A percentile compares a stretch with the other conserved stretches of the same genome.
These are phyloP conservation scores for Holotrichia oblita DNA, from an alignment of 1,140 invertebrate species.

Conservation along the genomic window DNA sequence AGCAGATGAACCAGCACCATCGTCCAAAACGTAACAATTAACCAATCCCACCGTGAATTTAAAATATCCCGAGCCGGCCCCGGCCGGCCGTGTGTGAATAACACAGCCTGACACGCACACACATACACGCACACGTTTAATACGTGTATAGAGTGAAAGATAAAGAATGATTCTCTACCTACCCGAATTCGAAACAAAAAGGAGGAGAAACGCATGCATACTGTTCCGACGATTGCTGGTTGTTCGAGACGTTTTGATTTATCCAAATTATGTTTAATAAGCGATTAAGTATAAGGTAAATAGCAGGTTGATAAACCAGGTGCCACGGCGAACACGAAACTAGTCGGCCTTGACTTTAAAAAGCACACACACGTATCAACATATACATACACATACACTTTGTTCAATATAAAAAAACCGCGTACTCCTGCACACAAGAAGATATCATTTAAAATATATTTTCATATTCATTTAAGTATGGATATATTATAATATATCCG, in stretches of 20 bases:
- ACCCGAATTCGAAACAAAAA: slow-evolving; percentile 24
- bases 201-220: neutral
- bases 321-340: slow-evolving; percentile 33
- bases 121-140: neutral
- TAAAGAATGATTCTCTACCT: neutral
- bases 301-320: slow-evolving; percentile 46
- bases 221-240: neutral
- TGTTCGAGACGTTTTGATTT: slow-evolving; percentile 44
- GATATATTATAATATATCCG: slow-evolving; percentile 10
- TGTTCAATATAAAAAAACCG: no score
- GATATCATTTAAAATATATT: slow-evolving; percentile 17
- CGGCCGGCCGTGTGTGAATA: slow-evolving; percentile 3
- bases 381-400: slow-evolving; percentile 19
- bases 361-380: slow-evolving; percentile 24
- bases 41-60: slow-evolving; percentile 28
- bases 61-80: slow-evolving; percentile 11
- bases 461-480: no score
- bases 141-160: neutral
- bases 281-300: slow-evolving; percentile 46
- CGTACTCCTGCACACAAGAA: neutral
- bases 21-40: slow-evolving; percentile 23
- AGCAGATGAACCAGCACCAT: neutral
- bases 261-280: slow-evolving; percentile 46
- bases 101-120: neutral
- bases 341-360: slow-evolving; percentile 44